A percentile compares a stretch with the other conserved stretches of the same genome.
Conservation (phyloP, 2,797 vertebrate species). For the Toxotes lorentzi region DNA sequence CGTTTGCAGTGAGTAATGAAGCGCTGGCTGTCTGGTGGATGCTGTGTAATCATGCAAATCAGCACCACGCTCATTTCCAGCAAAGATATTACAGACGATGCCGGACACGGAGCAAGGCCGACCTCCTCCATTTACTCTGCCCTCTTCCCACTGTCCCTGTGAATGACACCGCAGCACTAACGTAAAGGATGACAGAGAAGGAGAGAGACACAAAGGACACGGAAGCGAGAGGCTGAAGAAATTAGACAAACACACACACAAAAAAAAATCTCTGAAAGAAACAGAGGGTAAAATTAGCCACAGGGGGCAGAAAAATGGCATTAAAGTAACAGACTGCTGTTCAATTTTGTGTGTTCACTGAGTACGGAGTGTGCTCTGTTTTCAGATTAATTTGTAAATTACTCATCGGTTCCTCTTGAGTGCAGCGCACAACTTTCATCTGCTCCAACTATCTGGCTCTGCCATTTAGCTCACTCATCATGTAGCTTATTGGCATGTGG, state of each 20-base stretch:
- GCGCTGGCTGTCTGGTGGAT: constrained; percentile 61
- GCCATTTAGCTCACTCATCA: constrained; percentile 3
- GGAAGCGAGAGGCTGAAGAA: constrained; percentile 23
- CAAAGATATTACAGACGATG: constrained; percentile 57
- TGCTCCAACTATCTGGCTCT: constrained; percentile 21
- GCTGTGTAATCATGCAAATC: constrained; percentile 81
- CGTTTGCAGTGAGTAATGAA: constrained; percentile 64
- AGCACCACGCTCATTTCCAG: constrained; percentile 48
- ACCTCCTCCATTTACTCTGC: constrained; percentile 67
- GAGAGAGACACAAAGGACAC: constrained; percentile 18
- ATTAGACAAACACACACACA: neutral
- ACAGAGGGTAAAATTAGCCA: constrained; percentile 8
- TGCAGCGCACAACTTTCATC: constrained; percentile 2
- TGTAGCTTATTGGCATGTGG: constrained; percentile 4
- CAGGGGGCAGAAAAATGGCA: constrained; percentile 4
- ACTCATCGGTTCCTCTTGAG: constrained; percentile 9
- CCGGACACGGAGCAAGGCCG: constrained; percentile 51
- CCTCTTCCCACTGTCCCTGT: constrained; percentile 23
- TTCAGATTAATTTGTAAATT: constrained; percentile 31
- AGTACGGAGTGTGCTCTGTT: neutral
- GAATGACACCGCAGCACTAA: constrained; percentile 38
- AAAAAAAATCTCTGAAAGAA: neutral
- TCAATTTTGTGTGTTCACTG: neutral
- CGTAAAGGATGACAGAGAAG: constrained; percentile 44
- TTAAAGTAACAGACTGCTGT: constrained; percentile 1